phyloP scores from a whole-genome alignment of 1,140 invertebrate genomes.

The Agrilus planipennis region DNA sequence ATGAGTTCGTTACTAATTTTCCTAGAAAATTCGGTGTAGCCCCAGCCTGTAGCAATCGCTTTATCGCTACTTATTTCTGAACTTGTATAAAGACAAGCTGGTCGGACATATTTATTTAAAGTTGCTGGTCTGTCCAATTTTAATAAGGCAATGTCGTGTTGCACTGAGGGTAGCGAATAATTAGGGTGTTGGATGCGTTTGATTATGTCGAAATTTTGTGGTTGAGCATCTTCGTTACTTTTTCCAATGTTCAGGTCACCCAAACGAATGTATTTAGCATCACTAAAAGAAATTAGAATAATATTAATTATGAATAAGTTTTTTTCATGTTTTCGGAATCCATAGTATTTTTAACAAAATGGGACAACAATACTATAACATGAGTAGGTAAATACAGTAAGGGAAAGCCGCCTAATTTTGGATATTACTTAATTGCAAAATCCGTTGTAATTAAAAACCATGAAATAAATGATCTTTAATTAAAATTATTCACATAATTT shows the following conservation, averaged over 20 bases:
- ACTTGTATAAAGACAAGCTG: slow-evolving; percentile 44
- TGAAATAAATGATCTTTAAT: no score
- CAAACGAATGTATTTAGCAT: neutral
- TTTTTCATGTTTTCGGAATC: no score
- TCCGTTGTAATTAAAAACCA: no score
- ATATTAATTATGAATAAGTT: no score
- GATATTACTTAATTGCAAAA: no score
- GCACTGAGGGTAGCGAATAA: slow-evolving; percentile 39
- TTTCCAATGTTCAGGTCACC: neutral
- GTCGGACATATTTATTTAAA: slow-evolving; percentile 37
- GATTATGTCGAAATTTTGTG: slow-evolving; percentile 1
- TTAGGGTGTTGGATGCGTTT: slow-evolving; percentile 25
- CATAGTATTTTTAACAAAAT: no score
- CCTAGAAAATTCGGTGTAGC: slow-evolving; percentile 19
- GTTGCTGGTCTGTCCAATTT: slow-evolving; percentile 35
- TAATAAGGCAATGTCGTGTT: slow-evolving; percentile 52
- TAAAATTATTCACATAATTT: no score
- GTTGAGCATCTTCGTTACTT: neutral
- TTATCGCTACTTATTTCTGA: slow-evolving; percentile 9
- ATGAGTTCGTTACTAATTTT: neutral
- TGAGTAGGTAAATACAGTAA: no score
- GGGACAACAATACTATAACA: no score
- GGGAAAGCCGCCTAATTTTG: no score
- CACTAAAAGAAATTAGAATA: no score
- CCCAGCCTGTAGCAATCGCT: slow-evolving; percentile 21